Conservation (phyloP, 2,888 invertebrate genomes). For the Microctonus aethiopoides region DNA sequence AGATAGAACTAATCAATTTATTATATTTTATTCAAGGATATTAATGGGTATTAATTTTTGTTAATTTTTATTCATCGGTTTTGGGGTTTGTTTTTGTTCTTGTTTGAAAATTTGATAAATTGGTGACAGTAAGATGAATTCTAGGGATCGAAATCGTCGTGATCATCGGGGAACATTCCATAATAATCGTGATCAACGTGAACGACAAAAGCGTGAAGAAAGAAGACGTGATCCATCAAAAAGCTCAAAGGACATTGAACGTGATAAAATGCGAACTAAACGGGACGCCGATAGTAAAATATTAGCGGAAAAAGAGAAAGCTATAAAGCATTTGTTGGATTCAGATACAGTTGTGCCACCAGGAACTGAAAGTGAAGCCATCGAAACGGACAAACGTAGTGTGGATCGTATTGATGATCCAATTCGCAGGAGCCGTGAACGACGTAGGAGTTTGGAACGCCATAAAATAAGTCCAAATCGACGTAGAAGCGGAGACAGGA, state of each 20-base stretch:
- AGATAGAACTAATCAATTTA: conserved; percentile 1
- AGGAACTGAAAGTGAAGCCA: conserved; percentile 62
- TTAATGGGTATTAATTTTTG: background rate
- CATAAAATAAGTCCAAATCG: conserved; percentile 43
- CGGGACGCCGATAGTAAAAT: conserved; percentile 61
- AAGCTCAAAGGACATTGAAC: conserved; percentile 63
- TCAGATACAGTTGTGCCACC: conserved; percentile 63
- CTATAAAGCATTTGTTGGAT: conserved; percentile 61
- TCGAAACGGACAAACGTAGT: conserved; percentile 57
- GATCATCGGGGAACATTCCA: conserved; percentile 31
- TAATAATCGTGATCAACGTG: conserved; percentile 46
- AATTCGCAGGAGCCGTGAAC: conserved; percentile 44
- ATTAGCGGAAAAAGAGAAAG: conserved; percentile 63
- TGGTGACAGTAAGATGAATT: background rate
- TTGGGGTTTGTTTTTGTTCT: no score
- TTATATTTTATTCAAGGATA: background rate
- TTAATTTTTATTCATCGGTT: background rate
- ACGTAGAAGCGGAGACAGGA: conserved; percentile 45
- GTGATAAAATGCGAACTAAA: conserved; percentile 61
- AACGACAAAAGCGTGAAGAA: conserved; percentile 52
- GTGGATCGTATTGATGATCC: conserved; percentile 42
- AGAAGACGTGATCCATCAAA: conserved; percentile 60
- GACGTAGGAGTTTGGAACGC: conserved; percentile 49
- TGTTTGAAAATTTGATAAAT: background rate
- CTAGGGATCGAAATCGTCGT: conserved; percentile 25